Conservation (phyloP, 1,140 invertebrate genomes). For the Drosophila lini region DNA sequence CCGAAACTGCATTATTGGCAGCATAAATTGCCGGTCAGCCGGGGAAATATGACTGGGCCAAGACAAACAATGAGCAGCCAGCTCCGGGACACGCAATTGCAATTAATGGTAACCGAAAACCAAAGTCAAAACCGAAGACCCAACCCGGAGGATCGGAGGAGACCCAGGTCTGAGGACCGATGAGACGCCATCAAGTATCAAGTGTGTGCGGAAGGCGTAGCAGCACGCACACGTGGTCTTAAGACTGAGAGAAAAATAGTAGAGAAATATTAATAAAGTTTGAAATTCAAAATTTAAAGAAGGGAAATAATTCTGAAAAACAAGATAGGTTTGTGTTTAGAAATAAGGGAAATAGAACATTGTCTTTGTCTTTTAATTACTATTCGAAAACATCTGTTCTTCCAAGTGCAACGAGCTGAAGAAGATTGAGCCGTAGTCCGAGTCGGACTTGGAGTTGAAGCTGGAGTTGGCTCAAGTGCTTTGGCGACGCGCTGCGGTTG, state of each 20-base stretch:
- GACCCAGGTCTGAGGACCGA: conserved; percentile 10
- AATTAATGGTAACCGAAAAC: conserved; percentile 82
- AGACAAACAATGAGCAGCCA: conserved; percentile 70
- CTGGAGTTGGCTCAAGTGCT: conserved; percentile 67
- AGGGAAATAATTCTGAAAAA: not conserved
- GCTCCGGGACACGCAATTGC: conserved; percentile 77
- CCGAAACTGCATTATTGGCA: conserved; percentile 78
- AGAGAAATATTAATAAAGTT: not conserved
- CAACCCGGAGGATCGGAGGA: not conserved
- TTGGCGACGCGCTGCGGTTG: conserved; percentile 54
- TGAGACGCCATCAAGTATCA: conserved; percentile 65
- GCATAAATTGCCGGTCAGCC: conserved; percentile 33
- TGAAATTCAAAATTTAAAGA: not conserved
- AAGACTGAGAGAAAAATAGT: conserved; percentile 5
- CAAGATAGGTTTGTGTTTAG: too few species aligned
- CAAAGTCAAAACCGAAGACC: conserved; percentile 41
- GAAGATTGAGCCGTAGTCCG: conserved; percentile 4
- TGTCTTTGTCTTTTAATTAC: not conserved
- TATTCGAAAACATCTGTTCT: not conserved
- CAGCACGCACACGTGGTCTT: conserved; percentile 42
- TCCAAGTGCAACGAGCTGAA: conserved; percentile 7
- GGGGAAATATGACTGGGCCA: conserved; percentile 17
- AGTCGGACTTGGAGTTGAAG: conserved; percentile 16
- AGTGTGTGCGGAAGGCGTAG: conserved; percentile 48
- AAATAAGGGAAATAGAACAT: too few species aligned